Base-by-base conservation (phyloP, 2,797 vertebrate species). In the Helostoma temminkii region DNA sequence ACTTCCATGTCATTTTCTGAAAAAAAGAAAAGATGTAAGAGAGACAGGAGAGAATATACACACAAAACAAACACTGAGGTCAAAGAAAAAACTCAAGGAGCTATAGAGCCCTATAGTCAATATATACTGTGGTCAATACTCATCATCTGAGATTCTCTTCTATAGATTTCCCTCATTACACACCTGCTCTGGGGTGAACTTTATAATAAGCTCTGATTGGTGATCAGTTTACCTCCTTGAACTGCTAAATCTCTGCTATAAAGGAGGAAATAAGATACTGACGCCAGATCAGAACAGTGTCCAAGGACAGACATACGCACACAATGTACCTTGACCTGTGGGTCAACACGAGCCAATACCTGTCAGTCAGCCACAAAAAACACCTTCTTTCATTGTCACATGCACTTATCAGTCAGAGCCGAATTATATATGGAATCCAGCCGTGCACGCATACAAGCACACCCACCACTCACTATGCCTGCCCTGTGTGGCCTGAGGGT, bases 1-100 rank as follows among this genome's bases (percentile, higher is more conserved):
- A 99, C 94, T 98, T 99, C 98, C 98, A 99, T 19, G 97, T 99
- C 93, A 99, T 89, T 94, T 99, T 99, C 97, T 99, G 91, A 58
- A 19, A 18, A 45, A 12, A n/a, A 61, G 34, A 65, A 60, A 59
- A 67, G 10, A 70, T 18, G 24, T 39, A 5, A 45, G 66, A 41
- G 24, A 45, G 8, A 77, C 9, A 45, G 19, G 4, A 50, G 3
- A 1, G n/a, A 14, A 37, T 50, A 34, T 59, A 28, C 19, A 74
- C 45, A 59, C 24, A 57, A 71, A 50, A 39, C 58, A 58, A 77
- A 80, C 55, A 57, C 42, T 36, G 19, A 70, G 19, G n/a, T n/a
- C 18, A 74, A 32, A 50, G 6, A 57, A 39, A 63, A 47, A 54
- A 45, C 60, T 65, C 48, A 66, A 34, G 22, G 55, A 1, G 30